A percentile compares a stretch with the other conserved stretches of the same genome.
phyloP scores from a whole-genome alignment of 2,888 invertebrate genomes.

The Phortica magna region DNA sequence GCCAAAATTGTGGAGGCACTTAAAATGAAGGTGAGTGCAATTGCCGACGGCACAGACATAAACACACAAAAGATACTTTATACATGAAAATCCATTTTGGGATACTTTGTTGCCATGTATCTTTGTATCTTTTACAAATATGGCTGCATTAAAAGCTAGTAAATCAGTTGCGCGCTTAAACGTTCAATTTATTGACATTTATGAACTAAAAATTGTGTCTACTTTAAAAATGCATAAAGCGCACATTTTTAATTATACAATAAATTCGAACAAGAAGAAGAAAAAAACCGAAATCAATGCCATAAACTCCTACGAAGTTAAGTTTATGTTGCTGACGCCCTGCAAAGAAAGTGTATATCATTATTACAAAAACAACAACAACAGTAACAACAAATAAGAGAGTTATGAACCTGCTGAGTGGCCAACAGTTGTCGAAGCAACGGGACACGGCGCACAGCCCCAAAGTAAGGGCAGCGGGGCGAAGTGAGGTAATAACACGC shows the following conservation, averaged over 20 bases:
- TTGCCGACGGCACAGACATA: conserved; percentile 36
- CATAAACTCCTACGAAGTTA: background rate
- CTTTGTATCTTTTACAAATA: too few species aligned
- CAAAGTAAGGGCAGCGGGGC: background rate
- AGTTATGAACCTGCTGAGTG: conserved; percentile 29
- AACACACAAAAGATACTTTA: background rate
- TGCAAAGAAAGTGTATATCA: background rate
- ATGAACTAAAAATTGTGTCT: background rate
- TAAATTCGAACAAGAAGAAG: background rate
- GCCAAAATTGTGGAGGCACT: conserved; percentile 78
- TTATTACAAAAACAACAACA: background rate
- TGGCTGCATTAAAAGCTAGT: too few species aligned
- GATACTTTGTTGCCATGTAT: too few species aligned
- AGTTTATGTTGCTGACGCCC: background rate
- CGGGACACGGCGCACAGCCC: background rate
- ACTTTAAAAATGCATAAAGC: background rate
- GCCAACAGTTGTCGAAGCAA: background rate
- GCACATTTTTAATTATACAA: background rate
- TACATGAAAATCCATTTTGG: too few species aligned
- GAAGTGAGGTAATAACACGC: too few species aligned
- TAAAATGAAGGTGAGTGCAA: conserved; percentile 75
- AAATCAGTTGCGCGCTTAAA: too few species aligned
- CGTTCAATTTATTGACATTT: background rate
- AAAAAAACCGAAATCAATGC: background rate
- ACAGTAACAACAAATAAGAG: background rate